A percentile compares a stretch with the other conserved stretches of the same genome.
Conservation (phyloP, 2,888 invertebrate genomes). For the Synergus itoensis region DNA sequence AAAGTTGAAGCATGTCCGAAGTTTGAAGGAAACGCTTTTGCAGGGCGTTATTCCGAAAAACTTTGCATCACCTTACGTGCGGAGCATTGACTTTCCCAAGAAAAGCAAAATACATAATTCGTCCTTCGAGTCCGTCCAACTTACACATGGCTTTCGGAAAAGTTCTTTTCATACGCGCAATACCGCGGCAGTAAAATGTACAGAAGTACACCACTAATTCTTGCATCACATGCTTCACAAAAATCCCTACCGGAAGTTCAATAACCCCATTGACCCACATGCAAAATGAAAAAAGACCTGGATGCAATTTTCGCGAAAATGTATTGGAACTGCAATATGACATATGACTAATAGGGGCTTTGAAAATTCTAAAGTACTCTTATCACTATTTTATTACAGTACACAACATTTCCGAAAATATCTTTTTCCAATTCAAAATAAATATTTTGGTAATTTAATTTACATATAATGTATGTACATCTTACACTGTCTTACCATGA, state of each 20-base stretch:
- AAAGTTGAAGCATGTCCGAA: constrained; percentile 38
- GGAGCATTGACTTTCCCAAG: constrained; percentile 39
- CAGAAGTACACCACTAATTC: constrained; percentile 56
- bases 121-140: constrained; percentile 40
- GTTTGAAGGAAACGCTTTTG: constrained; percentile 35
- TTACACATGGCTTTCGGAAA: constrained; percentile 34
- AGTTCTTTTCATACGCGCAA: constrained; percentile 37
- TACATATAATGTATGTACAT: neutral
- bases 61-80: constrained; percentile 40
- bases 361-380: neutral
- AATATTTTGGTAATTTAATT: too few species aligned
- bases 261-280: constrained; percentile 66
- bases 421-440: too few species aligned
- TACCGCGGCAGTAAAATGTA: constrained; percentile 36
- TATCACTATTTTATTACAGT: too few species aligned
- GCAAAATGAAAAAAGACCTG: constrained; percentile 57
- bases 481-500: neutral
- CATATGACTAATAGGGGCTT: neutral
- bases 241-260: constrained; percentile 64
- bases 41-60: constrained; percentile 36
- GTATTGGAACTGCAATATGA: neutral
- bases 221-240: constrained; percentile 63
- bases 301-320: constrained; percentile 43
- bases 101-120: constrained; percentile 41
- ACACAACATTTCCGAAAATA: too few species aligned